Percentiles rank a stretch among this genome's conserved stretches.
phyloP scores from a whole-genome alignment of 2,113 vertebrate genomes.

The Terrapene triunguis region DNA sequence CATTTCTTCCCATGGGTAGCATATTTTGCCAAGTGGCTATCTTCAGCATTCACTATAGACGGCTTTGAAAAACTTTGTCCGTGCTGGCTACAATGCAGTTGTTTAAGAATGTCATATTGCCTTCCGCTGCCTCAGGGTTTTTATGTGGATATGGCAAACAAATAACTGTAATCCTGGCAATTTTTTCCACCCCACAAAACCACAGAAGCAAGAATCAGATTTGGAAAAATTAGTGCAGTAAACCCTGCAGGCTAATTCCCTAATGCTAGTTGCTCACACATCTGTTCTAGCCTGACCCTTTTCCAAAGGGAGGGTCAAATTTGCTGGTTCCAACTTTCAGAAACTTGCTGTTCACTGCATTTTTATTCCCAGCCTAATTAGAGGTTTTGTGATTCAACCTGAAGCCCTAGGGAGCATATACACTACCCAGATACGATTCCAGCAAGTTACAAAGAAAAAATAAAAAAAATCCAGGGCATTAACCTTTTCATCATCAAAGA shows the following conservation, averaged over 20 bases:
- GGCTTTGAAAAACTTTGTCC: neutral
- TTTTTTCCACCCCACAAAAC: neutral
- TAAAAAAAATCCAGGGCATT: neutral
- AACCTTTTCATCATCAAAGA: neutral
- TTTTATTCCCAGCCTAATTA: slow-evolving; percentile 52
- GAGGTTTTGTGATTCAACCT: slow-evolving; percentile 34
- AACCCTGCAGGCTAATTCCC: neutral
- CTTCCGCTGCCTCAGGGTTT: neutral
- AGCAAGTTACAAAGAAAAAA: neutral
- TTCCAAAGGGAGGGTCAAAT: slow-evolving; percentile 35
- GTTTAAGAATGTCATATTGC: neutral
- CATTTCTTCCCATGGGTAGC: neutral
- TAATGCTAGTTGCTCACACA: neutral
- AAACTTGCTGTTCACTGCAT: neutral
- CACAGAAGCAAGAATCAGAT: neutral
- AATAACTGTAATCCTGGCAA: neutral
- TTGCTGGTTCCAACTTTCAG: slow-evolving; percentile 30
- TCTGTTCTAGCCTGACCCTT: slow-evolving; percentile 16
- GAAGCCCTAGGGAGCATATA: slow-evolving; percentile 9
- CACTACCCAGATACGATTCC: neutral
- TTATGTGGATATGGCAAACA: neutral
- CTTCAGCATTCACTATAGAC: neutral
- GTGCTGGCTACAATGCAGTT: neutral
- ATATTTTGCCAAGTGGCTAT: neutral
- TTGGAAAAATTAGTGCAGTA: neutral